These are phyloP conservation scores for Neotoxoptera formosana DNA, from an alignment of 1,140 invertebrate species.

Conservation along the genomic window DNA sequence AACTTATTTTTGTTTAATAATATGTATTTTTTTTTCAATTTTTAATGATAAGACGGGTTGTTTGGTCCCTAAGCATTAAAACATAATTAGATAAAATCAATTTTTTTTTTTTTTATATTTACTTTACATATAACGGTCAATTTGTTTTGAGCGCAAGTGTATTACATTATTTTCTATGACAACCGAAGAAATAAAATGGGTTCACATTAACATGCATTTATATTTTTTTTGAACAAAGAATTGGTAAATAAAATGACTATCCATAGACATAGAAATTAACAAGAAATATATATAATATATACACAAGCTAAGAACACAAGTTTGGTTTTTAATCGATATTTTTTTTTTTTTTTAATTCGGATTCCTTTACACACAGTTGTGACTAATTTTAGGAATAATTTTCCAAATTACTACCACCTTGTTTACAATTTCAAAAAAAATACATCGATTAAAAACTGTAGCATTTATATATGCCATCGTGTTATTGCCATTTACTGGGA, in stretches of 20 bases:
- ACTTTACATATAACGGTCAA: neutral
- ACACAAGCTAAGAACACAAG: neutral
- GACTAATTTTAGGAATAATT: neutral
- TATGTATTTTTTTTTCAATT: neutral
- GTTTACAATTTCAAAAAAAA: neutral
- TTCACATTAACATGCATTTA: neutral
- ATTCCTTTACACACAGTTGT: neutral
- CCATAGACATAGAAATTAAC: neutral
- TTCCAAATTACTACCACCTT: neutral
- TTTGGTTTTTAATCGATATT: neutral
- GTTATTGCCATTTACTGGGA: neutral
- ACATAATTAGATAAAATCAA: conserved; percentile 23
- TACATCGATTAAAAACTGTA: neutral
- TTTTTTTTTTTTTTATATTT: neutral
- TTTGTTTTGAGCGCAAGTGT: neutral
- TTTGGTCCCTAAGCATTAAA: conserved; percentile 42
- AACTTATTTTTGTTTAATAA: neutral
- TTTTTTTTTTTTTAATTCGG: conserved; percentile 12
- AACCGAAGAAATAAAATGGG: neutral
- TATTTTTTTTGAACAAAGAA: neutral
- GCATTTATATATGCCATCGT: neutral
- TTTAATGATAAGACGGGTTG: neutral
- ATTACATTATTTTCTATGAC: conserved; percentile 19
- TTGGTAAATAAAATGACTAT: neutral
- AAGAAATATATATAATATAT: neutral